A percentile compares a stretch with the other conserved stretches of the same genome.
Evolutionary conservation across 2,888 invertebrate species (phyloP).

Genomic region (Dasypogon diadema): DNA sequence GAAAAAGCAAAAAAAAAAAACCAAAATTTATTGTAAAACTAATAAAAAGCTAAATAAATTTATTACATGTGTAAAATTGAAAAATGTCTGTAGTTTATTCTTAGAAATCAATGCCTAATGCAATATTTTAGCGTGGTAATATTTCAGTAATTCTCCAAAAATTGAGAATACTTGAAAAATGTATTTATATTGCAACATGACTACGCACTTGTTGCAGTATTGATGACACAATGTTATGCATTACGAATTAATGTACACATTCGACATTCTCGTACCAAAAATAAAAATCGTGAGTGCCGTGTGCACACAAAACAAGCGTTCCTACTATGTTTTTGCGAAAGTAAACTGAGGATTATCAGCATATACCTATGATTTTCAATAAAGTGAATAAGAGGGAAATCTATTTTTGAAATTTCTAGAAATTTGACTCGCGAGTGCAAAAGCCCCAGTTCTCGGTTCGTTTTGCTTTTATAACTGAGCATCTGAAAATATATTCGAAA

Average conservation of each 20-base stretch:
- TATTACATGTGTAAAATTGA: constrained; percentile 41
- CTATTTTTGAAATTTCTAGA: constrained; percentile 50
- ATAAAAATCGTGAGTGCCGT: constrained; percentile 37
- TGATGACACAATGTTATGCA: constrained; percentile 37
- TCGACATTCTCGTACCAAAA: constrained; percentile 24
- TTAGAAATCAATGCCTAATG: not conserved
- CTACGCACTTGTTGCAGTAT: constrained; percentile 3
- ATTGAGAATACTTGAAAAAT: no score
- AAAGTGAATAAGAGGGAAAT: constrained; percentile 32
- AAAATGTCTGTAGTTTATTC: constrained; percentile 42
- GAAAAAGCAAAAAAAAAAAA: constrained; percentile 14
- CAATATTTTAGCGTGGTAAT: no score
- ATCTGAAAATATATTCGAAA: constrained; percentile 12
- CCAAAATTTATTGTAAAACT: constrained; percentile 29
- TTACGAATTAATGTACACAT: not conserved
- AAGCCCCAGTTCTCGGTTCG: not conserved
- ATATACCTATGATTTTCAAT: constrained; percentile 29
- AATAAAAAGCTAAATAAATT: constrained; percentile 21
- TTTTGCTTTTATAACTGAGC: not conserved
- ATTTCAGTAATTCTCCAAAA: no score
- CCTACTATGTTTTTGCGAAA: constrained; percentile 22
- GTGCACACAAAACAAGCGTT: constrained; percentile 9
- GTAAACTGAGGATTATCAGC: constrained; percentile 23
- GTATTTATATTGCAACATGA: no score
- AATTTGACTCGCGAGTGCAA: constrained; percentile 48